Conservation (phyloP, 2,113 vertebrate species). For the Corydoras maculifer region DNA sequence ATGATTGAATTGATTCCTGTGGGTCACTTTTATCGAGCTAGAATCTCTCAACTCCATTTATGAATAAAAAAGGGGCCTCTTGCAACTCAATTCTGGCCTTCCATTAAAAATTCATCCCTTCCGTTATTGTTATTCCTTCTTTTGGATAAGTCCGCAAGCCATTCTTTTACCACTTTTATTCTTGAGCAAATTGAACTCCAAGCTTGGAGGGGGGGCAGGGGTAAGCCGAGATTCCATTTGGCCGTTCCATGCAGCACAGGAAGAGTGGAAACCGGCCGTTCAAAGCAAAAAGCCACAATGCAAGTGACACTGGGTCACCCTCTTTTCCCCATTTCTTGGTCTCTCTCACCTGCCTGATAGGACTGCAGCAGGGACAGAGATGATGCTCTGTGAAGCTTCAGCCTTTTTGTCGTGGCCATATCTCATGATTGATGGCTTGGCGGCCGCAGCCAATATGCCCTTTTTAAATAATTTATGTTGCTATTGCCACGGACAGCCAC, state of each 20-base stretch:
- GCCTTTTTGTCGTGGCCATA: constrained; percentile 94
- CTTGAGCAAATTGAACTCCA: constrained; percentile 94
- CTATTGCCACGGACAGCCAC: constrained; percentile 91
- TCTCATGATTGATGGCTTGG: constrained; percentile 98
- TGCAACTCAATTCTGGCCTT: constrained; percentile 79
- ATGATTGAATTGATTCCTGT: constrained; percentile 47
- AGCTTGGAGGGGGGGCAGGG: constrained; percentile 71
- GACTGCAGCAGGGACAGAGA: constrained; percentile 90
- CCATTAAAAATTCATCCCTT: constrained; percentile 91
- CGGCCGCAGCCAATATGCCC: constrained; percentile 96
- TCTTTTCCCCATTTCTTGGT: constrained; percentile 58
- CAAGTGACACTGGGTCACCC: constrained; percentile 91
- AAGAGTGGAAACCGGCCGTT: constrained; percentile 79
- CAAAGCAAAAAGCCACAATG: constrained; percentile 95
- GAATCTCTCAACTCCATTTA: constrained; percentile 54
- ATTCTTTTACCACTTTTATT: constrained; percentile 83
- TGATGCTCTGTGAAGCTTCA: constrained; percentile 83
- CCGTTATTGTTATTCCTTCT: constrained; percentile 54
- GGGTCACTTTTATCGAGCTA: constrained; percentile 45
- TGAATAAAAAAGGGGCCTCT: constrained; percentile 79
- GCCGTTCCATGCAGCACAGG: constrained; percentile 79
- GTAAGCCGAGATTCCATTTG: constrained; percentile 93
- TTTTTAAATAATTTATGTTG: constrained; percentile 99
- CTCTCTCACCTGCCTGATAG: constrained; percentile 89
- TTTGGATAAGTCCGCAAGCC: constrained; percentile 72